phyloP scores from a whole-genome alignment of 2,113 vertebrate genomes.

The Pica pica region DNA sequence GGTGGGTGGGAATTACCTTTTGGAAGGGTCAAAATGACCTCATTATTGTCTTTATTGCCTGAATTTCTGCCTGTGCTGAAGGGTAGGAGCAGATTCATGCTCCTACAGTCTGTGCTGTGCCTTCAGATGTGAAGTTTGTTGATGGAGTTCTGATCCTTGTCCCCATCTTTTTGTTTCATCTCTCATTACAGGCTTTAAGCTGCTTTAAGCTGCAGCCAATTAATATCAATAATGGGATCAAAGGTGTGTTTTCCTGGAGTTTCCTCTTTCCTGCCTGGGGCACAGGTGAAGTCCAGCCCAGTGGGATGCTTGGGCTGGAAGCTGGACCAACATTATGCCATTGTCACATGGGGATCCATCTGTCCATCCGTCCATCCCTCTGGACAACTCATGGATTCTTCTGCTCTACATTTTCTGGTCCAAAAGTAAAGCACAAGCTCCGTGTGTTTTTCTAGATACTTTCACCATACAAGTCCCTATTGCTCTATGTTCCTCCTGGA shows the following conservation, averaged over 20 bases:
- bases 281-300: background rate
- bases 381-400: background rate
- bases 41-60: background rate
- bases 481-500: background rate
- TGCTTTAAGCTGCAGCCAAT: background rate
- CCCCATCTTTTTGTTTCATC: background rate
- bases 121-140: background rate
- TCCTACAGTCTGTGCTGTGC: background rate
- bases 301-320: background rate
- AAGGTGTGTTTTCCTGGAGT: background rate
- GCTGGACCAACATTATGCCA: too few species aligned
- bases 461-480: background rate
- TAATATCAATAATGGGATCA: background rate
- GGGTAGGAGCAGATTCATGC: background rate
- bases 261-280: background rate
- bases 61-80: background rate
- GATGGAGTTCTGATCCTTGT: background rate
- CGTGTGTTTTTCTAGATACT: background rate
- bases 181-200: background rate
- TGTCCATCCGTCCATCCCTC: background rate
- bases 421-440: background rate
- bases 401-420: background rate
- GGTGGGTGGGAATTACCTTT: background rate
- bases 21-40: background rate
- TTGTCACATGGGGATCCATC: background rate